A percentile compares a stretch with the other conserved stretches of the same genome.
These are phyloP conservation scores for Nasua narica DNA, from an alignment of 2,797 vertebrate species.

Conservation along the genomic window DNA sequence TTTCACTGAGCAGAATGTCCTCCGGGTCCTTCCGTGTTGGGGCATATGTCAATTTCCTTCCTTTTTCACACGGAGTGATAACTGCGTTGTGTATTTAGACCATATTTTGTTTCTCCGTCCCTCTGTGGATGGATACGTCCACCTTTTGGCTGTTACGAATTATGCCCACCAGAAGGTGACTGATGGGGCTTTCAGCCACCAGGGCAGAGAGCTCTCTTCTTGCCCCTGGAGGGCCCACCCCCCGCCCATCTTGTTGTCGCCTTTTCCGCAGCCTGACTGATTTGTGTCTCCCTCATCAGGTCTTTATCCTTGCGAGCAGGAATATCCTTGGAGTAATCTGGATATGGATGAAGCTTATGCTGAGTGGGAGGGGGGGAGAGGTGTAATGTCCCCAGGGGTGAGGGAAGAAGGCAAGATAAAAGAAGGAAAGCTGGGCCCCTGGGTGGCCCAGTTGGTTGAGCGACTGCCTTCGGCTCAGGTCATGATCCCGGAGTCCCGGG, in stretches of 20 bases:
- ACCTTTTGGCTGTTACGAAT: neutral
- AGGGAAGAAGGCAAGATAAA: neutral
- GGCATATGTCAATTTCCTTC: neutral
- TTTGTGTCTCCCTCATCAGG: neutral
- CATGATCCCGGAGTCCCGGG: no score
- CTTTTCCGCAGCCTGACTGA: neutral
- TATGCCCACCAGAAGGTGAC: neutral
- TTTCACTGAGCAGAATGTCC: neutral
- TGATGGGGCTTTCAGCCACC: neutral
- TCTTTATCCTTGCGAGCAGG: neutral
- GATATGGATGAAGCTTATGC: neutral
- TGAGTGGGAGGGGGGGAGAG: no score
- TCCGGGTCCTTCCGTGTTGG: neutral
- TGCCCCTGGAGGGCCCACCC: no score
- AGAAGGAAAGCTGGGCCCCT: neutral
- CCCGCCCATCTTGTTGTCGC: no score
- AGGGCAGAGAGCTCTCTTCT: neutral
- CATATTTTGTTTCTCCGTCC: neutral
- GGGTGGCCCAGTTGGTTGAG: no score
- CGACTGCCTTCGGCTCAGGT: no score
- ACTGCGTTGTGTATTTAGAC: fast-evolving
- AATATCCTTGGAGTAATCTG: no score
- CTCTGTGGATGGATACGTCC: fast-evolving
- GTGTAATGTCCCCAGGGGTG: neutral
- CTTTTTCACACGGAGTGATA: no score